Evolutionary conservation across 2,888 invertebrate species (phyloP).

Genomic region (Hemithea aestivaria): DNA sequence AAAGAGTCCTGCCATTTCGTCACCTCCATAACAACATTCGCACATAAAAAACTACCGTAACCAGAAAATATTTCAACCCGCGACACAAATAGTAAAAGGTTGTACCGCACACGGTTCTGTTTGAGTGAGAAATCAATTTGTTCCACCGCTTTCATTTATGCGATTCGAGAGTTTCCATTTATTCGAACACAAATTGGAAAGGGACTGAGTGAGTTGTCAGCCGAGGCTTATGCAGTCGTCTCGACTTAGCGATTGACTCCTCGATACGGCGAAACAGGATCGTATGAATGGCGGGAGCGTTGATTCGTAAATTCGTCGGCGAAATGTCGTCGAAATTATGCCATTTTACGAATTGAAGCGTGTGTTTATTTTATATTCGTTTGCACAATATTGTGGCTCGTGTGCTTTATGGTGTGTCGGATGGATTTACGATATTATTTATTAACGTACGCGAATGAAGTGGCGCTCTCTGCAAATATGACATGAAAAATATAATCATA

Average conservation of each 20-base stretch:
- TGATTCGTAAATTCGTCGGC: conserved; percentile 33
- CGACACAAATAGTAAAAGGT: conserved; percentile 42
- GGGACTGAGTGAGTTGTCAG: conserved; percentile 71
- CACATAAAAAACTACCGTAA: conserved; percentile 19
- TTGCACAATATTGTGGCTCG: neutral
- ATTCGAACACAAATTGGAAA: conserved; percentile 74
- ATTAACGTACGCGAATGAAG: too few relatives aligned
- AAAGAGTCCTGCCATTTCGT: conserved; percentile 3
- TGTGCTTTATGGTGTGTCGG: too few relatives aligned
- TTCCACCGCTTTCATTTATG: conserved; percentile 75
- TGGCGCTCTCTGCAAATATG: too few relatives aligned
- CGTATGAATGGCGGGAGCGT: conserved; percentile 34
- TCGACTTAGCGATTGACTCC: conserved; percentile 48
- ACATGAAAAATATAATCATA: neutral
- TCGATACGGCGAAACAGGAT: conserved; percentile 39
- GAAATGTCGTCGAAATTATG: conserved; percentile 26
- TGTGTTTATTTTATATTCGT: conserved; percentile 6
- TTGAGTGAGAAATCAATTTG: conserved; percentile 77
- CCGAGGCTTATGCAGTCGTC: conserved; percentile 70
- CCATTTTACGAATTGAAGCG: conserved; percentile 22
- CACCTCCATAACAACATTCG: conserved; percentile 2
- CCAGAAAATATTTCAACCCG: conserved; percentile 32
- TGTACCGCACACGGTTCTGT: conserved; percentile 55
- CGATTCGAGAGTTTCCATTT: conserved; percentile 71
- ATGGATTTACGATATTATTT: too few relatives aligned